A percentile compares a stretch with the other conserved stretches of the same genome.
phyloP scores from a whole-genome alignment of 2,888 invertebrate species.

The Schizaphis graminum region DNA sequence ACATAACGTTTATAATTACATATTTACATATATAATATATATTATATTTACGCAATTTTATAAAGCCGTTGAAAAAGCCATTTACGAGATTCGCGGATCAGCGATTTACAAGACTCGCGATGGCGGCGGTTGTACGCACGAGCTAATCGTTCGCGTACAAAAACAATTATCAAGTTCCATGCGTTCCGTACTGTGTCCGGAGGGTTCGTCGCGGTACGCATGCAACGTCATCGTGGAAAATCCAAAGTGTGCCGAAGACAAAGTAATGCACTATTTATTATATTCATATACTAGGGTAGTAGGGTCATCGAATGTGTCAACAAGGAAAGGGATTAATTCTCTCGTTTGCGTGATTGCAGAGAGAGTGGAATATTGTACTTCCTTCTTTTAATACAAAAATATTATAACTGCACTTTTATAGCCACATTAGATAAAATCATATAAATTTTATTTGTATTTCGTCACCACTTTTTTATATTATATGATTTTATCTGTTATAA shows the following conservation, averaged over 20 bases:
- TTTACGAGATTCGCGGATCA: conserved; percentile 29
- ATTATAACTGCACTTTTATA: neutral
- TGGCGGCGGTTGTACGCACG: neutral
- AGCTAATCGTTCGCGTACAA: neutral
- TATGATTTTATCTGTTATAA: neutral
- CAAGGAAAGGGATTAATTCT: neutral
- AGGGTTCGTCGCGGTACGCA: conserved; percentile 24
- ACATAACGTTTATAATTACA: neutral
- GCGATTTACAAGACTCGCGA: neutral
- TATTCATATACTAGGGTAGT: neutral
- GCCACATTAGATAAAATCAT: neutral
- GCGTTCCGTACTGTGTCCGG: conserved; percentile 7
- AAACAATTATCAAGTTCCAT: conserved; percentile 10
- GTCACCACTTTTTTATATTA: neutral
- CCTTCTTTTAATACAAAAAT: neutral
- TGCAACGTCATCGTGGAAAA: conserved; percentile 9
- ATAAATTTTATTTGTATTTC: neutral
- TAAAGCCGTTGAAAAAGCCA: conserved; percentile 15
- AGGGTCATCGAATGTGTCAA: neutral
- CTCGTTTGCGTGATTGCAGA: neutral
- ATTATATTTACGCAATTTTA: neutral
- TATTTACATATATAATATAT: too few relatives aligned
- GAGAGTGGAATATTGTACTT: neutral
- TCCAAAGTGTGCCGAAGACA: conserved; percentile 10
- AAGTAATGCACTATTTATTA: conserved; percentile 3